phyloP scores from a whole-genome alignment of 2,888 invertebrate genomes.

The Cetonia aurata region DNA sequence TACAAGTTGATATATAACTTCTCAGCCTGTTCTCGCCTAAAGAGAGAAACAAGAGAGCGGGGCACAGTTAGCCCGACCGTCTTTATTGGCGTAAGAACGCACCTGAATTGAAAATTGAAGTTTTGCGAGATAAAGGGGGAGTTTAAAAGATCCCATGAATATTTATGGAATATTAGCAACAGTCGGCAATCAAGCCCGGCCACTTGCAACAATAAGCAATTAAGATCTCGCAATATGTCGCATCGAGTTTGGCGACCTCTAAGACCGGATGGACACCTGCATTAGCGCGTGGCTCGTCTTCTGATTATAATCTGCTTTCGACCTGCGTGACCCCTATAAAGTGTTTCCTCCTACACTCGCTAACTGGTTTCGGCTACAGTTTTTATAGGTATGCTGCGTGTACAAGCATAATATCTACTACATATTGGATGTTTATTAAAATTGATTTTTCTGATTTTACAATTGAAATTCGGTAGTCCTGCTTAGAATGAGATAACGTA shows the following conservation, averaged over 20 bases:
- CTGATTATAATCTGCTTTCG: constrained; percentile 62
- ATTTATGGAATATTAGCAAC: constrained; percentile 57
- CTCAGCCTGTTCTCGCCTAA: no score
- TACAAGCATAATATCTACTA: no score
- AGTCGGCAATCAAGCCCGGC: constrained; percentile 54
- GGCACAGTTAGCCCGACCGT: no score
- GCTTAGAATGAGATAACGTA: no score
- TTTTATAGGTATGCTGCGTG: constrained; percentile 42
- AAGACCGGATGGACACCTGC: constrained; percentile 62
- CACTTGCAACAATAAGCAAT: constrained; percentile 64
- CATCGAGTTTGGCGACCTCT: constrained; percentile 55
- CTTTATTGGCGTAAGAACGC: no score
- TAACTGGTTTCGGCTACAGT: constrained; percentile 59
- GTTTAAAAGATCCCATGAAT: constrained; percentile 54
- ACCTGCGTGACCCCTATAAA: constrained; percentile 61
- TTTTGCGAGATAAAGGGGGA: constrained; percentile 2
- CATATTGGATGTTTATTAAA: no score
- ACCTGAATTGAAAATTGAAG: no score
- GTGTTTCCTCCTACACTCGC: constrained; percentile 62
- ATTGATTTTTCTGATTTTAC: no score
- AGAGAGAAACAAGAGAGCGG: no score
- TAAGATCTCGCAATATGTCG: constrained; percentile 64
- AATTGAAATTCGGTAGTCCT: no score
- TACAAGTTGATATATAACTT: no score
- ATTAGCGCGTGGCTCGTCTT: constrained; percentile 63